phyloP scores from a whole-genome alignment of 2,797 vertebrate species.

The Intellagama lesueurii region DNA sequence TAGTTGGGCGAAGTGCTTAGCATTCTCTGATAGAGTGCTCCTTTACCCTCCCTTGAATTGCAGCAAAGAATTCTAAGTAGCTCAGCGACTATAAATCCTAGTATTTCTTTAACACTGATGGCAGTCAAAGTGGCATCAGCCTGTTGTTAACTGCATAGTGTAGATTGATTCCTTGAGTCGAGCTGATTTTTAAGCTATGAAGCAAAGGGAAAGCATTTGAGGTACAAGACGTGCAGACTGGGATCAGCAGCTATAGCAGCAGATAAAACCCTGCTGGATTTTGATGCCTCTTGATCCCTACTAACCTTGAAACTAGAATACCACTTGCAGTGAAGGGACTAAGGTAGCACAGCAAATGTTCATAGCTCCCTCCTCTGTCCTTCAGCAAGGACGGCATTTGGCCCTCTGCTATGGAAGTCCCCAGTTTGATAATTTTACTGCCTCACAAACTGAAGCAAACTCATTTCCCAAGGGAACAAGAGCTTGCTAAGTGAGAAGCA shows the following conservation, averaged over 20 bases:
- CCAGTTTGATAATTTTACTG: neutral
- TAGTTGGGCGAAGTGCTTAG: too few species aligned
- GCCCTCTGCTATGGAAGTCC: neutral
- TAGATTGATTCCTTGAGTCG: neutral
- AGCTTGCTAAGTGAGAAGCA: neutral
- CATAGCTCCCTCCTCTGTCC: neutral
- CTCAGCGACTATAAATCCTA: too few species aligned
- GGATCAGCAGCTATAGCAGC: neutral
- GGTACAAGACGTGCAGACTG: neutral
- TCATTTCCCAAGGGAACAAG: neutral
- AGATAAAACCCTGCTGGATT: neutral
- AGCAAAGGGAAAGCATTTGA: neutral
- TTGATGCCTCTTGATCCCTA: neutral
- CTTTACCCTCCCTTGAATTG: too few species aligned
- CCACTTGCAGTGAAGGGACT: neutral
- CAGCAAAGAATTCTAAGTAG: too few species aligned
- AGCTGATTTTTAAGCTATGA: neutral
- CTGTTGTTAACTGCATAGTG: neutral
- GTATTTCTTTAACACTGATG: neutral
- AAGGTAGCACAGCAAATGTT: neutral
- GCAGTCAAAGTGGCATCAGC: neutral
- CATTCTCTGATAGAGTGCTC: too few species aligned
- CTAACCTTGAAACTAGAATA: neutral
- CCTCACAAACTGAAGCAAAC: neutral
- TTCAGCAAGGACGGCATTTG: neutral